Percentiles rank a stretch among this genome's conserved stretches.
Evolutionary conservation across 2,797 vertebrate species (phyloP).

Genomic region (Pteronotus mesoamericanus): DNA sequence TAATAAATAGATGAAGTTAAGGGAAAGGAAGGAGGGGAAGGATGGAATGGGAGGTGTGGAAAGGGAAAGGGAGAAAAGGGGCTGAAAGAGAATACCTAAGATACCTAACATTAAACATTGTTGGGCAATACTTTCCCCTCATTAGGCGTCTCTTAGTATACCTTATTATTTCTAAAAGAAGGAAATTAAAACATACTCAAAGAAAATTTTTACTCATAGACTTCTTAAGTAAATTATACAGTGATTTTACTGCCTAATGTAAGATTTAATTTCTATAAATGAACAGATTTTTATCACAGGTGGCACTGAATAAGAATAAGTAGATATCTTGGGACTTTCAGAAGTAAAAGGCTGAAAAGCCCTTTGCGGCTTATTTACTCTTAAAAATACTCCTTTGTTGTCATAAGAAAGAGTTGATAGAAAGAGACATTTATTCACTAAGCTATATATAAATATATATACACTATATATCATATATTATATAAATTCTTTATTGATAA

Average conservation of each 20-base stretch:
- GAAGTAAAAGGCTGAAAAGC: neutral
- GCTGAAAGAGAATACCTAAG: neutral
- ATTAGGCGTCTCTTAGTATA: too few relatives aligned
- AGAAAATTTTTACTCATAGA: neutral
- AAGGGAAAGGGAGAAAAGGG: neutral
- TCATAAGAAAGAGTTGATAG: neutral
- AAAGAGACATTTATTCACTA: neutral
- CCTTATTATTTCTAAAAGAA: neutral
- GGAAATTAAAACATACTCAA: neutral
- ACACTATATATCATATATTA: neutral
- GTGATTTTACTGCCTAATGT: neutral
- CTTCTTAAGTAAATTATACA: neutral
- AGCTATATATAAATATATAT: too few relatives aligned
- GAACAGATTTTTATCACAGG: neutral
- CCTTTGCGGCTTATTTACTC: neutral
- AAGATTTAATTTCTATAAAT: conserved; percentile 1
- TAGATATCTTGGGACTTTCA: neutral
- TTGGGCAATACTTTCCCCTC: neutral
- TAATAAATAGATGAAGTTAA: too few relatives aligned
- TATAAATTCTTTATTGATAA: neutral
- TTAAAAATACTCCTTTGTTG: neutral
- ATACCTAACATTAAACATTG: neutral
- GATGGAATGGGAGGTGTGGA: too few relatives aligned
- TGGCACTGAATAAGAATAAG: neutral
- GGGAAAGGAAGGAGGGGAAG: neutral